Base-by-base conservation (phyloP, 2,113 vertebrate genomes). In the Guaruba guarouba region DNA sequence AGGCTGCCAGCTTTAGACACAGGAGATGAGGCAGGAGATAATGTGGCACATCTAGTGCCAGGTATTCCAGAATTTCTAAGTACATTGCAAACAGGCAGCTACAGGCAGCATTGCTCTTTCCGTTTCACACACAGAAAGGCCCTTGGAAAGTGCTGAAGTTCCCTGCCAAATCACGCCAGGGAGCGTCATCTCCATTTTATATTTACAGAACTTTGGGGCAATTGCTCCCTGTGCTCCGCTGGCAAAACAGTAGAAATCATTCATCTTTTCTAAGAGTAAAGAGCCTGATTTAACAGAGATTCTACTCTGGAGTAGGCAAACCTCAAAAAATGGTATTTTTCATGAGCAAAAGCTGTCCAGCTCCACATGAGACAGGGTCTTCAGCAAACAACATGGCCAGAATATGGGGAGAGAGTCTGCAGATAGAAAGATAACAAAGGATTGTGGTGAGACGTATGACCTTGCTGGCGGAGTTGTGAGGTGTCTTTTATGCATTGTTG, bases 31-130 rank as follows among this genome's bases (percentile, higher is more conserved):
- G 74, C 51, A 68, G 68, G 83, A 88, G 83, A 84, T 92, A 88
- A 92, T 75, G 71, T 2, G 4, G 48, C 29, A 13, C 33, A 52
- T 64, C 55, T 86, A 61, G 80, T 92, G 86, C 92, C 92, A 95
- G 86, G 73, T 93, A 89, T 81, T 90, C 35, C 71, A 90, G 95
- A 86, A 68, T 75, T 91, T 86, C 92, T 37, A 41, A 84, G 83
- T 80, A 13, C 35, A 5, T 37, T 48, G 61, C 51, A 71, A 82
- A 67, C 51, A 66, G 73, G 35, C 63, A 96, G 43, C 78, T 94
- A 37, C 69, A 86, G 84, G 67, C 63, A 90, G 51, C 54, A 4
- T 46, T 69, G 54, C 68, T 92, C 69, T 88, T 90, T 75, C 85
- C 44, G 16, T 88, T 96, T 77, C 66, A 41, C 31, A 28, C 0